Evolutionary conservation across 2,888 invertebrate genomes (phyloP), one percentile per base, ranked within the genome.

Genomic region (Argyresthia goedartella): DNA sequence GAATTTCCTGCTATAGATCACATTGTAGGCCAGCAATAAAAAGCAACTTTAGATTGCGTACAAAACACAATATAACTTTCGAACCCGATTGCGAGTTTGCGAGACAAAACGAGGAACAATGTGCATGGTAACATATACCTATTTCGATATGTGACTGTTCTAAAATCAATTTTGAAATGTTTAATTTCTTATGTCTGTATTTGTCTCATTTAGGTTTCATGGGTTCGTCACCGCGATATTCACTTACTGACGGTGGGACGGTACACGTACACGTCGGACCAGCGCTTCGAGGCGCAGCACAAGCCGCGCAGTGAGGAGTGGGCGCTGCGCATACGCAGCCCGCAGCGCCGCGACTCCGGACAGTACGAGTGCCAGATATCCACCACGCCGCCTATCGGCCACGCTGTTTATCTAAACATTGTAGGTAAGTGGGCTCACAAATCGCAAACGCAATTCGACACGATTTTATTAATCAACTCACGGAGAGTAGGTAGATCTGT

Each of bases 361-460:
- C 95, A 93, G 65, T 96, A 96, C 78, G 95, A 96, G 87, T 96
- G 95, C 75, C 96, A 96, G 88, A 95, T 96, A 73, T 95, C 94
- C 62, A 95, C 95, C 51, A 95, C 95, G 57, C 95, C 95, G 50
- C 95, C 95, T 54, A 91, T 94, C 50, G 95, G 95, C 44, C 94
- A 94, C 75, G 91, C 93, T 25, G 91, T 95, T 53, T 91, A 90
- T 71, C 89, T 95, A 56, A 93, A 91, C 61, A 93, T 95, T 69
- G 93, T 95, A 57, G 95, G 95, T 95, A 72, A 92, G 93, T 53
- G 15, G 36, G 1, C 14, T 25, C 25, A 25, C 25, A 25, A 44
- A 44, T 44, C 15, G 9, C 44, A 13, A 13, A 13, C 44, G 15
- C 14, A 2, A 14, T 8, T 44, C 9, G 41, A 4, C 11, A 11